These are phyloP conservation scores for Penelope pileata DNA, from an alignment of 2,113 vertebrate genomes.

Conservation along the genomic window DNA sequence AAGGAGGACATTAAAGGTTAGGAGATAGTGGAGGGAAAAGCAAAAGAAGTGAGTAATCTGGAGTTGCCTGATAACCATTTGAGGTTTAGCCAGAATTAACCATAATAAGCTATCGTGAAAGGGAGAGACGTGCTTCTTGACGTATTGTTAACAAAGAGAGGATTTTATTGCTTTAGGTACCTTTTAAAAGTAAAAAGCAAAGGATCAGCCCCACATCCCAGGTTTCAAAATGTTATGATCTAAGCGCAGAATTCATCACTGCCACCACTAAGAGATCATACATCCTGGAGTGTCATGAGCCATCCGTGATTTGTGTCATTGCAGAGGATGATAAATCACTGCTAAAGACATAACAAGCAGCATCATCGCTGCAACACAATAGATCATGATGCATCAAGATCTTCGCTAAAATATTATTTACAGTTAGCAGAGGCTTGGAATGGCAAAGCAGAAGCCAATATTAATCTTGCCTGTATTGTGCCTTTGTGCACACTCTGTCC, in stretches of 20 bases:
- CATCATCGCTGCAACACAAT: constrained; percentile 72
- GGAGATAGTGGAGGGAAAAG: constrained; percentile 51
- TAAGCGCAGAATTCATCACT: constrained; percentile 72
- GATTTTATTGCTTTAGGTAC: constrained; percentile 51
- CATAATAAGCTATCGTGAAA: background rate
- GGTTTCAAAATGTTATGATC: constrained; percentile 73
- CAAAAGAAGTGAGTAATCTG: constrained; percentile 56
- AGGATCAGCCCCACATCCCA: constrained; percentile 56
- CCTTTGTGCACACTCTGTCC: constrained; percentile 31
- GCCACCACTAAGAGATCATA: constrained; percentile 64
- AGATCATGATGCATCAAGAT: constrained; percentile 77
- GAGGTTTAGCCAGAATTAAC: constrained; percentile 29
- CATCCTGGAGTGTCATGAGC: constrained; percentile 73
- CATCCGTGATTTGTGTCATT: constrained; percentile 76
- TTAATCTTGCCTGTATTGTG: constrained; percentile 70
- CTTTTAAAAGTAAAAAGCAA: constrained; percentile 66
- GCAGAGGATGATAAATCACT: constrained; percentile 79
- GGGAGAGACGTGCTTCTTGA: background rate
- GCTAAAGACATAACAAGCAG: constrained; percentile 73
- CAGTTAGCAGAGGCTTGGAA: constrained; percentile 71
- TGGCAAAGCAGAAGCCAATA: constrained; percentile 67
- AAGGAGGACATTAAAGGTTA: constrained; percentile 70
- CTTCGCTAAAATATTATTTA: constrained; percentile 78
- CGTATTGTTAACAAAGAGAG: constrained; percentile 24
- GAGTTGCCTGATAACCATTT: constrained; percentile 51